These are phyloP conservation scores for Myodes glareolus DNA, from an alignment of 2,113 vertebrate genomes.

Conservation along the genomic window DNA sequence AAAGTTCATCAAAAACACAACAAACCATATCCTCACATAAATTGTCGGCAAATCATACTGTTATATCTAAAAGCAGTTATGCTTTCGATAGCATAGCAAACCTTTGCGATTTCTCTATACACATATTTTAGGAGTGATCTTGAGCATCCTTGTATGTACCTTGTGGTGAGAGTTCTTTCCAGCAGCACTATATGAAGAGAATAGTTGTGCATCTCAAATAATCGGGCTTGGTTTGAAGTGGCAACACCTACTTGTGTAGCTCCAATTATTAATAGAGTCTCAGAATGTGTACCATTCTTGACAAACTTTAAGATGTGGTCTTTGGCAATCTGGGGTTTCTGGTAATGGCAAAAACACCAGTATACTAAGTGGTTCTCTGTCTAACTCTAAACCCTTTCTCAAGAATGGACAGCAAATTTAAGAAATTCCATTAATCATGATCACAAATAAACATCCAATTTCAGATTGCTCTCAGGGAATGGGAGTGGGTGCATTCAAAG, in stretches of 20 bases:
- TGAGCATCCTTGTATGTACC: neutral
- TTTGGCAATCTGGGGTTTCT: neutral
- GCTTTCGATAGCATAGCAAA: neutral
- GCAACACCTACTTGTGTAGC: neutral
- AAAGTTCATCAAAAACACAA: neutral
- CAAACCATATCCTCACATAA: neutral
- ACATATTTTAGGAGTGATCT: neutral
- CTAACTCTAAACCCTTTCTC: neutral
- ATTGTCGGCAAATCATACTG: neutral
- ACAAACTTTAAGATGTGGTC: neutral
- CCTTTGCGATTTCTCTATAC: neutral
- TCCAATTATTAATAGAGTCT: neutral
- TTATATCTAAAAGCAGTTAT: neutral
- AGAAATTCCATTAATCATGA: neutral
- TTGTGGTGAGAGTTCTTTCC: neutral
- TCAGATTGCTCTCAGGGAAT: neutral
- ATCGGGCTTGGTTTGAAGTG: neutral
- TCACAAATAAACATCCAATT: neutral
- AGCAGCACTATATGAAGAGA: neutral
- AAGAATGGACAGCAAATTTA: neutral
- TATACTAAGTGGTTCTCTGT: rapidly evolving
- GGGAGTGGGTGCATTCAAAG: neutral
- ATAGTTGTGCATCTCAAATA: neutral
- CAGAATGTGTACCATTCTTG: neutral
- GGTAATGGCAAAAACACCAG: rapidly evolving